phyloP scores from a whole-genome alignment of 1,140 invertebrate species.

The Dinothrombium tinctorium region DNA sequence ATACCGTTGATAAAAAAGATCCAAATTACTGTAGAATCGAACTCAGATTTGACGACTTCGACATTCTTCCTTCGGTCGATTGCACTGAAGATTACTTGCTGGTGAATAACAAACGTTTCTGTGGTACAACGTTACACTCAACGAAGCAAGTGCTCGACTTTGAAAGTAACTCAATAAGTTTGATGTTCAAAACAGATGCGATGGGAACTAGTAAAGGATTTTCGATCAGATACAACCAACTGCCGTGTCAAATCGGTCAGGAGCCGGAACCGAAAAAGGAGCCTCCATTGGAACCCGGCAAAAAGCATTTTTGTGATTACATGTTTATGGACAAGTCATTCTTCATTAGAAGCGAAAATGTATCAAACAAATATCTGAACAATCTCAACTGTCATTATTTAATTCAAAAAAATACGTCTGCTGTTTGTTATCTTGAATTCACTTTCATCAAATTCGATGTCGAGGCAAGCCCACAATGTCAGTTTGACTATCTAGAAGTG shows the following conservation, averaged over 20 bases:
- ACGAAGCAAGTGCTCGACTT: conserved; percentile 5
- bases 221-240: conserved; percentile 5
- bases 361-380: conserved; percentile 1
- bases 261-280: not conserved
- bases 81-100: conserved; percentile 15
- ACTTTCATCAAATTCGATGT: conserved; percentile 16
- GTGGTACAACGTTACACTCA: conserved; percentile 10
- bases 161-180: conserved; percentile 2
- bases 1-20: conserved; percentile 12
- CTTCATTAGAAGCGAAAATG: not conserved
- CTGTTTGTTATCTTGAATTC: conserved; percentile 17
- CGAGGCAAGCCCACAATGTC: conserved; percentile 15
- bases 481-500: conserved; percentile 17
- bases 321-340: not conserved
- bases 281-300: not conserved
- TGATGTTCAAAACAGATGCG: conserved; percentile 7
- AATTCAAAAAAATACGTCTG: conserved; percentile 2
- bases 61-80: conserved; percentile 13
- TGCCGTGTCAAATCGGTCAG: conserved; percentile 2
- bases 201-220: conserved; percentile 2
- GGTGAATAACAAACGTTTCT: conserved; percentile 13
- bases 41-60: conserved; percentile 15
- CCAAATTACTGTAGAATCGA: conserved; percentile 14
- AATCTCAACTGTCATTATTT: conserved; percentile 12
- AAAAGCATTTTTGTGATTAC: not conserved